These are phyloP conservation scores for Pan troglodytes DNA, from an alignment of 2,113 vertebrate genomes.

Conservation along the genomic window DNA sequence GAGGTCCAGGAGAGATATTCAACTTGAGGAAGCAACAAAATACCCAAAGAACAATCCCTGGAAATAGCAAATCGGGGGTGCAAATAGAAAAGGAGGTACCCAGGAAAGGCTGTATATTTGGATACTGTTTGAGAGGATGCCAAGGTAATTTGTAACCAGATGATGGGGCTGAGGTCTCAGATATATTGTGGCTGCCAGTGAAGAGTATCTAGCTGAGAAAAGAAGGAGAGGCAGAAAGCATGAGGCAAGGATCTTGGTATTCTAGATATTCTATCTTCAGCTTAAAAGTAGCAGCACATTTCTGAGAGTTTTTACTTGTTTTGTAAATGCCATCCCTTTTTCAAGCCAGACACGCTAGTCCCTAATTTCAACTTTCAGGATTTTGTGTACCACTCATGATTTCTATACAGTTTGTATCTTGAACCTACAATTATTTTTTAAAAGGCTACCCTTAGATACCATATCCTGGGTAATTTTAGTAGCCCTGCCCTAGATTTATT, in stretches of 20 bases:
- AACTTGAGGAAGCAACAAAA: not conserved
- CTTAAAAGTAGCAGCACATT: not conserved
- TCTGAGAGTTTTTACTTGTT: not conserved
- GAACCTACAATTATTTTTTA: not conserved
- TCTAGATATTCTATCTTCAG: not conserved
- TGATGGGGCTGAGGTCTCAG: conserved; percentile 57
- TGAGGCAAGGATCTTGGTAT: not conserved
- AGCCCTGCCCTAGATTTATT: conserved; percentile 31
- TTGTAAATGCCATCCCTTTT: not conserved
- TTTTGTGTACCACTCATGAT: not conserved
- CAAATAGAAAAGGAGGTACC: not conserved
- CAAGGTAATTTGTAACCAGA: conserved; percentile 53
- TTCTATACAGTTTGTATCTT: not conserved
- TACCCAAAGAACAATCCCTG: not conserved
- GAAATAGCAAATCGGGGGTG: not conserved
- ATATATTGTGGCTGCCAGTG: not conserved
- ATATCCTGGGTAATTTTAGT: conserved; percentile 8
- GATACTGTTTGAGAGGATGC: not conserved
- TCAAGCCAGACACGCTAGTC: not conserved
- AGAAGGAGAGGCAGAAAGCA: not conserved
- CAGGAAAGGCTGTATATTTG: not conserved
- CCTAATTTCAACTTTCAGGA: not conserved
- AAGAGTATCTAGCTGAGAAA: not conserved
- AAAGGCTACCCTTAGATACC: conserved; percentile 6
- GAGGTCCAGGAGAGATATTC: not conserved